Base-by-base conservation (phyloP, 1,140 invertebrate species). In the Camponotus floridanus region DNA sequence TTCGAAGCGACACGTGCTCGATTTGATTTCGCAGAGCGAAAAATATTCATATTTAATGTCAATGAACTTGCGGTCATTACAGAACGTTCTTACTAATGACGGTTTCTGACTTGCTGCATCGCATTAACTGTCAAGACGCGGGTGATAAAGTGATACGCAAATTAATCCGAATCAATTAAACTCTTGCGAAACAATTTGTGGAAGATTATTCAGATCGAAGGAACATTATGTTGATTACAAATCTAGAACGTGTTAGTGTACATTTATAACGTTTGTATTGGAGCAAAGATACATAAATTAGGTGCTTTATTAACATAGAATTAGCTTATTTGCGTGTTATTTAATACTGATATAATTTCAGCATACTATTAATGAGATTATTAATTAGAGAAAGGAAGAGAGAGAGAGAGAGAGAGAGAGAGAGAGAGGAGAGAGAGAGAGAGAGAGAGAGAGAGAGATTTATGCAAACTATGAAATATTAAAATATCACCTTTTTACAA, bases 221-320 rank as follows among this genome's bases (percentile, higher is more conserved):
- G 33, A 61, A 36, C 11, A 81, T 36, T 26, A 48, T 61, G 1
- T 18, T n/a, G 26, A 39, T 59, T 81, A 45, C 21, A 15, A 65
- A 48, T n/a, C 6, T 33, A 5, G 36, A n/a, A 33, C 26, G 26
- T 21, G 18, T 42, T n/a, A 45, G 51, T 51, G 31, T 13, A 55
- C 42, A 0, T 15, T 18, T 3, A 3, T 31, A 4, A 7, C 18
- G 70, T 39, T 31, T 26, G 67, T 6, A 6, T 13, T 26, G 9
- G 5, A 15, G 15, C 36, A 39, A 80, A 67, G 11, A 61, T 62
- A 74, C 68, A 42, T 83, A 83, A 83, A 74, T 73, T 48, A 7
- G 13, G 18, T 31, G 11, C 48, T 74, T 83, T 48, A 61, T 45
- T 51, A 21, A 26, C 62, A 13, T 48, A 33, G 36, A 83, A 61